Evolutionary conservation across 2,888 invertebrate species (phyloP), one percentile per base, ranked within the genome.

Genomic region (Pseudolycoriella hygida): DNA sequence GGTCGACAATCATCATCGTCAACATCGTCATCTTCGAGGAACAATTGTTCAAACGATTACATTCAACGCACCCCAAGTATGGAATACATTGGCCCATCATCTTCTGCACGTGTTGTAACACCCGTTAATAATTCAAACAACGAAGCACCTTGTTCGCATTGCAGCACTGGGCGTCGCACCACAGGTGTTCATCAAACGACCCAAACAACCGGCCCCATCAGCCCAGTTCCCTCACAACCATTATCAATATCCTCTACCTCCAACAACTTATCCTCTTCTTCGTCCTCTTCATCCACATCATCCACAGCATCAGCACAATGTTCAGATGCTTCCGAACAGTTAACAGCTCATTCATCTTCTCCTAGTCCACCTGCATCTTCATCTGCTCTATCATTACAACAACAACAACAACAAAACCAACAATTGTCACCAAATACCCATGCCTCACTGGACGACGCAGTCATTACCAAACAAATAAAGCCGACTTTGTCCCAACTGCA

Each of bases 141-240:
- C 54, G n/a, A 53, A 53, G 31, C 51, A 52, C 3, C 46, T 18
- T 66, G 66, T 14, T 47, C 64, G 17, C 66, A 66, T 46, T 66
- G 66, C 45, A 65, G 62, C 45, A 63, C 63, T 3, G 25, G 5
- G 10, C 56, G 62, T 1, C 56, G 66, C 1, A 65, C 66, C 3
- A 64, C 66, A 2, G 66, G 66, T 2, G 66, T 66, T 1, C 66
- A 66, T 50, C 66, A 66, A 46, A 66, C 65, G 3, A 66, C 66
- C 1, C 66, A 66, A 48, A 65, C 64, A 12, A 66, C 66, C n/a
- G 66, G 65, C 0, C 66, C 66, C 0, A 60, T 66, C 3, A 66
- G 66, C 31, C 65, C 65, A 2, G 56, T 64, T 3, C 63, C 64
- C 11, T 25, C 25, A 25, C 53, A 60, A 45, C 34, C 34, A 14